Percentiles rank a stretch among this genome's conserved stretches.
phyloP scores from a whole-genome alignment of 1,140 invertebrate species.

The Dendroctonus valens region DNA sequence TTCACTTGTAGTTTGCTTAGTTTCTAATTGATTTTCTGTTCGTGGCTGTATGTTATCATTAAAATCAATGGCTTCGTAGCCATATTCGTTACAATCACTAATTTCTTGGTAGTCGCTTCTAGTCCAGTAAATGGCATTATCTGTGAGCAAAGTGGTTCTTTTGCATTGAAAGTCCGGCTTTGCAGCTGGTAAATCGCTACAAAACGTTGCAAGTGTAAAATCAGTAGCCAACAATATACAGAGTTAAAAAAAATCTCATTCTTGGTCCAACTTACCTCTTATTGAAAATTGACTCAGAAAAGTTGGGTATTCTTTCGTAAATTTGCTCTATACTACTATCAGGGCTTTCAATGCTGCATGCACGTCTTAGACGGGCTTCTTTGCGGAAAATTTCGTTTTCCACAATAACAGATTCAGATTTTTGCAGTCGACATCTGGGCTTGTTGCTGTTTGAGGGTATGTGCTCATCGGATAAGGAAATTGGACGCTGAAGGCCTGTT shows the following conservation, averaged over 20 bases:
- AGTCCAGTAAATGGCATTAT: too few species aligned
- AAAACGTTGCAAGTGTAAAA: too few species aligned
- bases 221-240: too few species aligned
- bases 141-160: too few species aligned
- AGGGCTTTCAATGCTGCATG: conserved; percentile 9
- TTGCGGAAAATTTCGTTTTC: conserved; percentile 4
- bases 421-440: not conserved
- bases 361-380: not conserved
- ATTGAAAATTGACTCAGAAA: conserved; percentile 16
- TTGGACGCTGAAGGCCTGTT: conserved; percentile 3
- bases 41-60: too few species aligned
- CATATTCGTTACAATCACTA: too few species aligned
- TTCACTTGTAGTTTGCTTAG: too few species aligned
- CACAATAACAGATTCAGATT: conserved; percentile 9
- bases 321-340: conserved; percentile 6
- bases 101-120: too few species aligned
- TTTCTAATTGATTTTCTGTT: too few species aligned
- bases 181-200: too few species aligned
- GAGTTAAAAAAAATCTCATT: not conserved
- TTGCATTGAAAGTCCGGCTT: too few species aligned
- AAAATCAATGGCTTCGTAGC: too few species aligned
- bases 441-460: conserved; percentile 2
- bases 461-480: conserved; percentile 11
- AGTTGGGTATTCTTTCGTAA: conserved; percentile 19
- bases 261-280: conserved; percentile 4